Evolutionary conservation across 1,140 invertebrate species (phyloP).

Genomic region (Colletes gigas): DNA sequence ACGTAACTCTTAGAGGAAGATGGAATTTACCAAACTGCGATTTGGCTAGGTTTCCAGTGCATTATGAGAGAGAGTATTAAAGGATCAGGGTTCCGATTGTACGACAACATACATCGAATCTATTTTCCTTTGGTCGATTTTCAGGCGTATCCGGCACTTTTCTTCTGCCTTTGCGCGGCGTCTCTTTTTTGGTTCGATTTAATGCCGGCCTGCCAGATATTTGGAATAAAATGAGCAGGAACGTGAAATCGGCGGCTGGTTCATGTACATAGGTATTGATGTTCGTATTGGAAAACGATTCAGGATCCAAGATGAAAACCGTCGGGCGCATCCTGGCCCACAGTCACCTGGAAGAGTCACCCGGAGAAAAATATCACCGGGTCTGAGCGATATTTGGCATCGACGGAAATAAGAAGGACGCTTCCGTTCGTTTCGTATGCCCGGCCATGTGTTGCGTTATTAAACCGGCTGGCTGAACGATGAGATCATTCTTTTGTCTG

Average conservation of each 20-base stretch:
- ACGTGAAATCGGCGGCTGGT: constrained; percentile 52
- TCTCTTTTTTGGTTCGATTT: constrained; percentile 42
- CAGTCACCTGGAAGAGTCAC: constrained; percentile 34
- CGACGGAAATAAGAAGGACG: constrained; percentile 24
- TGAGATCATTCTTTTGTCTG: not conserved
- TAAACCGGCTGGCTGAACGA: constrained; percentile 13
- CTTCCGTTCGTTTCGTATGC: constrained; percentile 3
- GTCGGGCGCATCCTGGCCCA: constrained; percentile 46
- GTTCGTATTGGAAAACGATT: constrained; percentile 65
- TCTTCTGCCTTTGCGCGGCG: not conserved
- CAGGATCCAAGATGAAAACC: constrained; percentile 62
- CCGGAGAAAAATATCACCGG: constrained; percentile 37
- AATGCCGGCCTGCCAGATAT: constrained; percentile 38
- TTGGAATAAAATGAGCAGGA: constrained; percentile 53
- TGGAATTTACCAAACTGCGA: no score
- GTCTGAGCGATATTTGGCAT: constrained; percentile 30
- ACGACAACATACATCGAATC: not conserved
- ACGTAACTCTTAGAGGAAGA: no score
- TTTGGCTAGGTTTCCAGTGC: no score
- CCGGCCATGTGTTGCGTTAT: not conserved
- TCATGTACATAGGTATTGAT: constrained; percentile 33
- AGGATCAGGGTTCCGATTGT: not conserved
- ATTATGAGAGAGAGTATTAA: not conserved
- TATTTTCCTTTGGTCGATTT: not conserved
- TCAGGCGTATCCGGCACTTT: constrained; percentile 19